Base-by-base conservation (phyloP, 2,888 invertebrate genomes). In the Venusia cambrica region DNA sequence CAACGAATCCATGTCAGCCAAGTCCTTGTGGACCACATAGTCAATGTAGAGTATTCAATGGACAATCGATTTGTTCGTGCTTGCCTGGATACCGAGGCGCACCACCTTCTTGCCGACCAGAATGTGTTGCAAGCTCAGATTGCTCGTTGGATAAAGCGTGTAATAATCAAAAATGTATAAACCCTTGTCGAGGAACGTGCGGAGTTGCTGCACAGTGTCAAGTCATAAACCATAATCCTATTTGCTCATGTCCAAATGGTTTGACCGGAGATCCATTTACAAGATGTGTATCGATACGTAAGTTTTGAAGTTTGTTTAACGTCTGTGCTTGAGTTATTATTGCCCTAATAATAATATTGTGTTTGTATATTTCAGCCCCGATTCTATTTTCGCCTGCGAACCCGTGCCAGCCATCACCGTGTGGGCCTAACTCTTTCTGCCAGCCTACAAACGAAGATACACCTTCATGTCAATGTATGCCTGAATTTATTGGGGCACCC, bases 121-220 rank as follows among this genome's bases (percentile, higher is more conserved):
- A 93, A 72, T 94, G 94, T 62, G 89, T 91, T 5, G 78, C 90
- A 5, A 93, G 92, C 68, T 89, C 91, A 1, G 94, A 94, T 46
- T 94, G 94, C 62, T 77, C 92, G 2, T 87, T 89, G 2, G 89
- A 91, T 55, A 89, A 89, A 70, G 93, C 94, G 4, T 94, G 94
- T 50, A 88, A 90, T 26, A 91, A 91, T 54, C 92, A 91, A 54
- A 92, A 91, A 70, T 94, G 94, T 63, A 66, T 85, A 27, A 91
- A 93, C 62, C 93, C 94, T 15, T 94, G 93, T 58, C 90, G 91
- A 27, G 94, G 94, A 48, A 90, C 93, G n/a, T 95, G 95, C 62
- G 95, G 95, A 9, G 85, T 92, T 18, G 83, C 87, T 38, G 93
- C 95, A 2, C 75, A 81, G 49, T 95, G 95, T 61, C 90, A 92